Conservation (phyloP, 1,140 invertebrate genomes). For the Melipona quadrifasciata region DNA sequence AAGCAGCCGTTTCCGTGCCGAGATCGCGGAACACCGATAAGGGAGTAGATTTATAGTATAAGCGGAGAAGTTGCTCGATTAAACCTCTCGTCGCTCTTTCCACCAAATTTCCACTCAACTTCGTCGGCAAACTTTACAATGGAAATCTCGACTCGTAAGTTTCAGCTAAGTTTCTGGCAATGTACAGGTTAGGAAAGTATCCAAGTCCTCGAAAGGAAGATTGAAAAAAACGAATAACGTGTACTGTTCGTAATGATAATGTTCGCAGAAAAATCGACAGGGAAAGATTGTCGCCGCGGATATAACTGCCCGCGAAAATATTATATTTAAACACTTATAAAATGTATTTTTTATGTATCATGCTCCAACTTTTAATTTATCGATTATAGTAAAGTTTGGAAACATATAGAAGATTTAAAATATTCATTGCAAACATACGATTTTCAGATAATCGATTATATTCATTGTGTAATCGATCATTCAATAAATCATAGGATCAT, state of each 20-base stretch:
- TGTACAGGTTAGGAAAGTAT: background rate
- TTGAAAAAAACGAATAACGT: background rate
- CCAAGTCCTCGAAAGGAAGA: background rate
- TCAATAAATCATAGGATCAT: background rate
- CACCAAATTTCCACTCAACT: background rate
- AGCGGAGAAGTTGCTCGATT: slow-evolving; percentile 28
- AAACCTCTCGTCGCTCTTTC: background rate
- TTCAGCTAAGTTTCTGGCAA: background rate
- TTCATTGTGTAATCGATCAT: no score
- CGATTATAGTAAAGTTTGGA: background rate
- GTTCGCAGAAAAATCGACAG: background rate
- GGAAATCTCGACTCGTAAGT: background rate
- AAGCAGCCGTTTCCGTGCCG: slow-evolving; percentile 29
- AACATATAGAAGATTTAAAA: background rate
- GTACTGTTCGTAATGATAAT: background rate
- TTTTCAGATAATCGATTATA: background rate
- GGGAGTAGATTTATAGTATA: slow-evolving; percentile 30
- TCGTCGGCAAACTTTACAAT: background rate
- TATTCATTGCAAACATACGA: background rate
- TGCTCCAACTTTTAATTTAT: no score
- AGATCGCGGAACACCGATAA: slow-evolving; percentile 40
- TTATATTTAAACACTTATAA: background rate
- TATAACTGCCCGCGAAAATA: background rate
- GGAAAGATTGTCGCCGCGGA: background rate
- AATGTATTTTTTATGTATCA: background rate